Percentiles rank a stretch among this genome's conserved stretches.
These are phyloP conservation scores for Alviniconcha marisindica DNA, from an alignment of 1,140 invertebrate genomes.

Conservation along the genomic window DNA sequence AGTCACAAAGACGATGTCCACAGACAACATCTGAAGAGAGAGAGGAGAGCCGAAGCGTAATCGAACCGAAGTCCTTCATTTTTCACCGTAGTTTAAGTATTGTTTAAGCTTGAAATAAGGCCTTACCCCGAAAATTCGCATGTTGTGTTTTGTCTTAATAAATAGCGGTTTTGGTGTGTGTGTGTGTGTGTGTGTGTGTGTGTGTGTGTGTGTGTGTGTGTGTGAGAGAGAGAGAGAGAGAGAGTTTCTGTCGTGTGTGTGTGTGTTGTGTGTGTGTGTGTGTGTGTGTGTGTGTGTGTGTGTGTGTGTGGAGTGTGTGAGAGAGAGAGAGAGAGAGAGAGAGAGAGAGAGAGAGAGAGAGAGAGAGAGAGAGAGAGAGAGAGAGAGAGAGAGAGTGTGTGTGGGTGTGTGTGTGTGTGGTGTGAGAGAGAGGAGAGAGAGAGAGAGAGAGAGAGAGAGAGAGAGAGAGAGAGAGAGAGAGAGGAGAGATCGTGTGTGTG, in stretches of 20 bases:
- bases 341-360: neutral
- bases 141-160: no score
- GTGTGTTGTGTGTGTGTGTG: slow-evolving; percentile 16
- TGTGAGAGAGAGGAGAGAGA: neutral
- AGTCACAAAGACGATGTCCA: no score
- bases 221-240: neutral
- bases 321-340: neutral
- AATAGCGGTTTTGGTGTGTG: no score
- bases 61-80: no score
- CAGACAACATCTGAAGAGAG: neutral
- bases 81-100: no score
- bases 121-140: no score
- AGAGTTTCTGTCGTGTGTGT: neutral
- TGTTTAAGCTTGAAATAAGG: no score
- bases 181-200: slow-evolving; percentile 15
- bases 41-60: neutral
- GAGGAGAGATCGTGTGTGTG: neutral
- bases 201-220: slow-evolving; percentile 8
- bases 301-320: neutral
- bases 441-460: neutral
- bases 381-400: neutral
- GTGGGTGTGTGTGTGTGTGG: slow-evolving; percentile 10
- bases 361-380: neutral
- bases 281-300: neutral
- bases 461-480: neutral